These are phyloP conservation scores for Pachliopta kotzebuea DNA, from an alignment of 2,888 invertebrate genomes.

Conservation along the genomic window DNA sequence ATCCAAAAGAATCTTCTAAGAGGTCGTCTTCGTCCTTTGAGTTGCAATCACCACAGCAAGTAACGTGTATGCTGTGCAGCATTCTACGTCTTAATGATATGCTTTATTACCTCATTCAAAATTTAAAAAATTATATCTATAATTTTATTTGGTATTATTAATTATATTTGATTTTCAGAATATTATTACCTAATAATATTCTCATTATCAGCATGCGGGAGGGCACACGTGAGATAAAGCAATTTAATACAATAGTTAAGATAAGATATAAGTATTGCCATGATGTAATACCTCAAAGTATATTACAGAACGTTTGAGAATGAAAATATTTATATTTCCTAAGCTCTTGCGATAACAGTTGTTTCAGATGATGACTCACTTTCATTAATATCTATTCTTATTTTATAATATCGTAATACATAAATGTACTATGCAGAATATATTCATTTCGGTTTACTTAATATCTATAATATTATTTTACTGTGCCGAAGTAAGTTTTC, in stretches of 20 bases:
- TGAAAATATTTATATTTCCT: conserved; percentile 26
- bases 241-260: conserved; percentile 33
- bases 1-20: too few relatives aligned
- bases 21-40: too few relatives aligned
- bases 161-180: too few relatives aligned
- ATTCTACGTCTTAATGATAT: too few relatives aligned
- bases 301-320: conserved; percentile 24
- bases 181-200: too few relatives aligned
- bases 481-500: conserved; percentile 15
- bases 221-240: conserved; percentile 31
- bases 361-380: conserved; percentile 27
- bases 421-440: conserved; percentile 22
- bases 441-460: conserved; percentile 7
- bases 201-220: too few relatives aligned
- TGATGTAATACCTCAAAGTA: conserved; percentile 36
- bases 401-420: conserved; percentile 22
- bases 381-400: conserved; percentile 27
- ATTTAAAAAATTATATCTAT: too few relatives aligned
- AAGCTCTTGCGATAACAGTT: conserved; percentile 24
- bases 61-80: too few relatives aligned
- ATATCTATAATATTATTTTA: conserved; percentile 9
- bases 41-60: too few relatives aligned
- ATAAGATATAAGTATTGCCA: conserved; percentile 33
- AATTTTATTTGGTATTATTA: too few relatives aligned
- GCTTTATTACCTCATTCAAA: too few relatives aligned